Base-by-base conservation (phyloP, 2,797 vertebrate species). In the Acanthopagrus latus region DNA sequence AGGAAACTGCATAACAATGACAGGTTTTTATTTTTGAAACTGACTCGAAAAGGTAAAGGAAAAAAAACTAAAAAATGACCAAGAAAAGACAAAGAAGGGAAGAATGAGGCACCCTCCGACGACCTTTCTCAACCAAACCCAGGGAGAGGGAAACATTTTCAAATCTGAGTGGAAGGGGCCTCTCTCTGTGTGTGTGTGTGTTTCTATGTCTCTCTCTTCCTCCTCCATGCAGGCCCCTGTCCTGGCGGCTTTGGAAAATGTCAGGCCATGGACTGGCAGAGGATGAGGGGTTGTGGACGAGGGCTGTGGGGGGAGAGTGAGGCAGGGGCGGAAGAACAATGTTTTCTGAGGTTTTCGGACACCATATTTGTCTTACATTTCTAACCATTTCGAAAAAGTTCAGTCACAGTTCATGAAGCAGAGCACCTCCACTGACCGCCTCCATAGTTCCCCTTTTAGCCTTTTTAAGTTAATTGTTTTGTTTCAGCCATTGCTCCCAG, bases 361-460 rank as follows among this genome's bases (percentile, higher is more conserved):
- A 71, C 80, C 75, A 50, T 89, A 89, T 93, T 95, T 92, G 84
- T 90, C 87, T 86, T 88, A 88, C 86, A 88, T 91, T 90, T 89
- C 82, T 90, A 82, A 71, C 81, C 88, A 80, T 90, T 93, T 88
- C 74, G 47, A 86, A 90, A 85, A 89, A 90, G 93, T 92, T 94
- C 93, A 94, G 88, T 83, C 88, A 68, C 77, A 91, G 94, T 93
- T 94, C 91, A 92, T 84, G 75, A 86, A 91, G 90, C 92, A 89
- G 85, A 88, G 88, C 81, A 84, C 82, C 85, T 91, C 88, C 86
- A 80, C 93, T 92, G 83, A 85, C 83, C 70, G 57, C 73, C 70
- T 81, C 65, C 38, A 38, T 10, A 38, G 8, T 33, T 33, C 1
- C 33, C 33, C 33, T 33, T 33, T 38, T 38, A 38, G 38, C 27